Percentiles rank a stretch among this genome's conserved stretches.
Conservation (phyloP, 2,113 vertebrate genomes). For the Cichladusa arquata region DNA sequence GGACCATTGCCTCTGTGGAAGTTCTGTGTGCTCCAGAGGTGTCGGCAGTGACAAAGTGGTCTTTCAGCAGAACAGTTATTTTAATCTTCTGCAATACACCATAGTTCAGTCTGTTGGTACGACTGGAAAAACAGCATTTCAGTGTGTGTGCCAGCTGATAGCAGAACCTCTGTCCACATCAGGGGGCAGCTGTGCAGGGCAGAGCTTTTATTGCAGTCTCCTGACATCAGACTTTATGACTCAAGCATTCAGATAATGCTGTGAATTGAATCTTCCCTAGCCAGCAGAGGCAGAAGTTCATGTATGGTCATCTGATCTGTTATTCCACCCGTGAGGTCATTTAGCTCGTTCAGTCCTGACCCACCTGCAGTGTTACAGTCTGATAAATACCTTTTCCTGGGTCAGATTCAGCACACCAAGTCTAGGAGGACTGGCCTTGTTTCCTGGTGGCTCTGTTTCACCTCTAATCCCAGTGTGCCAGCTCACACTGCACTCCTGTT, state of each 20-base stretch:
- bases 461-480: neutral
- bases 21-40: neutral
- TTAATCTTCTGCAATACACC: neutral
- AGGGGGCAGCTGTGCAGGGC: neutral
- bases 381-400: neutral
- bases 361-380: neutral
- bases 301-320: neutral
- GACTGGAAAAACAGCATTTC: neutral
- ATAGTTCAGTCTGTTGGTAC: neutral
- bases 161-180: neutral
- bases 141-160: neutral
- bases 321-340: neutral
- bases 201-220: neutral
- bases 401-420: neutral
- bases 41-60: neutral
- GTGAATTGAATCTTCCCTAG: neutral
- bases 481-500: neutral
- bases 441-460: neutral
- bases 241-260: neutral
- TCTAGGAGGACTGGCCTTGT: neutral
- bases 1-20: neutral
- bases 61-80: neutral
- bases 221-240: neutral
- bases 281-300: neutral
- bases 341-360: neutral